Conservation (phyloP, 2,888 invertebrate genomes). For the Drosophila seclusa region DNA sequence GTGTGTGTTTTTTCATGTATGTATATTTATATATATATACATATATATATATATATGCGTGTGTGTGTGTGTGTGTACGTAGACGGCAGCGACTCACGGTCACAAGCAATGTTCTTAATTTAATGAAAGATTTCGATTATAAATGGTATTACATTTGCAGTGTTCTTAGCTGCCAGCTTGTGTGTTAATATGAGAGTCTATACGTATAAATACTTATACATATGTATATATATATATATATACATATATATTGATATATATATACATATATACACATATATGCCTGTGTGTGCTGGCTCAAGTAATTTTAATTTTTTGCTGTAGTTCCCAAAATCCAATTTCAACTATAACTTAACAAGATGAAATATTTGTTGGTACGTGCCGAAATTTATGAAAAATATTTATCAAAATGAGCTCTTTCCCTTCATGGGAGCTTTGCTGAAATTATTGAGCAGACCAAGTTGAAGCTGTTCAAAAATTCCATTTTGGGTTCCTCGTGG, state of each 20-base stretch:
- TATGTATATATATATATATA: background rate
- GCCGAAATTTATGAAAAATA: constrained; percentile 47
- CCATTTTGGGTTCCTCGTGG: background rate
- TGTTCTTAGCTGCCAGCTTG: constrained; percentile 25
- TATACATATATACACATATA: background rate
- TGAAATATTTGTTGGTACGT: constrained; percentile 47
- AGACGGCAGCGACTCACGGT: constrained; percentile 38
- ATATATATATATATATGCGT: background rate
- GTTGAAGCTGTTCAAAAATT: background rate
- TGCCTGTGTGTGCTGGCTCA: constrained; percentile 1
- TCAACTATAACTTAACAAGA: constrained; percentile 42
- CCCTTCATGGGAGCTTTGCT: constrained; percentile 33
- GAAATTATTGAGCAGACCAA: constrained; percentile 31
- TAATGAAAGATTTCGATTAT: constrained; percentile 79
- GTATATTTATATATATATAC: background rate
- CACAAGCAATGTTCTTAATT: constrained; percentile 74
- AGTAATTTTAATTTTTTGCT: constrained; percentile 34
- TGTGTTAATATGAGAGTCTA: constrained; percentile 1
- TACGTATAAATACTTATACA: background rate
- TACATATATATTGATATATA: background rate
- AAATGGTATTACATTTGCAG: constrained; percentile 69
- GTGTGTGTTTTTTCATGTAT: constrained; percentile 25
- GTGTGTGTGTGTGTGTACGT: constrained; percentile 4
- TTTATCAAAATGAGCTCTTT: constrained; percentile 18
- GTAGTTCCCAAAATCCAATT: constrained; percentile 35